Conservation (phyloP, 2,888 invertebrate species). For the Willowsia nigromaculata region DNA sequence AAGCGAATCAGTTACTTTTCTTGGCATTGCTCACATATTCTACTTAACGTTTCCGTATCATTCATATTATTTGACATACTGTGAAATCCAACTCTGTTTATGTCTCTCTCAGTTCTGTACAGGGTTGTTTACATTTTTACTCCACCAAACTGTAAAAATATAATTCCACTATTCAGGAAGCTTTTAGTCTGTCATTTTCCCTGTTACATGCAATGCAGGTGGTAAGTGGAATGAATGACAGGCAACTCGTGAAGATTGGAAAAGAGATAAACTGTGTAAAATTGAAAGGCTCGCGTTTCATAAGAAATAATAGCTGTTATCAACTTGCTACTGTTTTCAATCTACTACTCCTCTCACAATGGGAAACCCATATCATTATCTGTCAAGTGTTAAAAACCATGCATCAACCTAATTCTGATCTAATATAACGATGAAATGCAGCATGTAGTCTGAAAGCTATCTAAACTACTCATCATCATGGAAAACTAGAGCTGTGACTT, state of each 20-base stretch:
- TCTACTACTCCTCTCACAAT: neutral
- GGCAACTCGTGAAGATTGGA: neutral
- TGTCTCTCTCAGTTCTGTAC: neutral
- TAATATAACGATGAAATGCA: neutral
- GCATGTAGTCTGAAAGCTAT: neutral
- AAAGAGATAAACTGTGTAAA: neutral
- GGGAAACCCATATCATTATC: neutral
- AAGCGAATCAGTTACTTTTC: too few relatives aligned
- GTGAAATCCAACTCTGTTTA: neutral
- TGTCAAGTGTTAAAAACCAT: conserved; percentile 32
- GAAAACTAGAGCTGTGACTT: neutral
- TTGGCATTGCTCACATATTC: too few relatives aligned
- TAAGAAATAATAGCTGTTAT: neutral
- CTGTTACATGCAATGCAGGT: neutral
- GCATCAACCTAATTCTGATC: neutral
- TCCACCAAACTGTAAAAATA: neutral
- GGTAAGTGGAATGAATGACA: neutral
- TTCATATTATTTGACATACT: too few relatives aligned
- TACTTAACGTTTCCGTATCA: too few relatives aligned
- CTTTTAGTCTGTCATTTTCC: neutral
- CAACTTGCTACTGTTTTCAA: neutral
- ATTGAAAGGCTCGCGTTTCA: neutral
- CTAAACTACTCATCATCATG: neutral
- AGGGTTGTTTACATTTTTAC: neutral
- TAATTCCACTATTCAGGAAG: too few relatives aligned